Evolutionary conservation across 2,797 vertebrate genomes (phyloP).

Genomic region (Oryzias dopingdopingensis): DNA sequence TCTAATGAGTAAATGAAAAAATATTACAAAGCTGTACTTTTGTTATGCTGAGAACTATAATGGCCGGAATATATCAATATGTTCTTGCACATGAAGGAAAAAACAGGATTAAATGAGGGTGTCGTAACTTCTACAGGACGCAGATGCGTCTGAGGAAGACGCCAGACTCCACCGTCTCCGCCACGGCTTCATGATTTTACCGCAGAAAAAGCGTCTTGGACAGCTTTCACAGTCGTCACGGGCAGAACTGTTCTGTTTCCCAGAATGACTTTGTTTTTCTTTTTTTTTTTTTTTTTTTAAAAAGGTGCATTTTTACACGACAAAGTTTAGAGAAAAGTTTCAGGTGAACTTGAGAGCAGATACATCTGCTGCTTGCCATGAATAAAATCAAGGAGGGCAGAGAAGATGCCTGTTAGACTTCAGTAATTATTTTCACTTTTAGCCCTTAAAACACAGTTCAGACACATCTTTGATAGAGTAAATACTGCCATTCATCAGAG

Average conservation of each 20-base stretch:
- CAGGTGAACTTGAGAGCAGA: constrained; percentile 37
- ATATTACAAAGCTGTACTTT: no score
- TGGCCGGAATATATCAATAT: no score
- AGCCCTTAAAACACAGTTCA: no score
- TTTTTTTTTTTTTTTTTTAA: not conserved
- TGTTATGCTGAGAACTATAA: no score
- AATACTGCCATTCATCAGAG: constrained; percentile 48
- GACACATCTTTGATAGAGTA: constrained; percentile 49
- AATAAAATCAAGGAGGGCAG: constrained; percentile 50
- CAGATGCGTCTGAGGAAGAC: no score
- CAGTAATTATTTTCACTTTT: constrained; percentile 8
- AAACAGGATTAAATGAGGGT: no score
- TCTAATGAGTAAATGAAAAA: no score
- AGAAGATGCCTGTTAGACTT: constrained; percentile 49
- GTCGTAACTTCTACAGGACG: no score
- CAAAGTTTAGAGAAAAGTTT: constrained; percentile 57
- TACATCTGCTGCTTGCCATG: constrained; percentile 40
- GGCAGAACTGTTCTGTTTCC: constrained; percentile 64
- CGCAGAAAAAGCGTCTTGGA: constrained; percentile 55
- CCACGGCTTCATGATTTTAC: constrained; percentile 43
- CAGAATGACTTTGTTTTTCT: constrained; percentile 32
- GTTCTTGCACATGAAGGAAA: no score
- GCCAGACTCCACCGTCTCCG: constrained; percentile 20
- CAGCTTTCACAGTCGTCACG: constrained; percentile 76
- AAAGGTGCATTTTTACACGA: constrained; percentile 48